These are phyloP conservation scores for Brachypteracias leptosomus DNA, from an alignment of 2,113 vertebrate genomes.

Conservation along the genomic window DNA sequence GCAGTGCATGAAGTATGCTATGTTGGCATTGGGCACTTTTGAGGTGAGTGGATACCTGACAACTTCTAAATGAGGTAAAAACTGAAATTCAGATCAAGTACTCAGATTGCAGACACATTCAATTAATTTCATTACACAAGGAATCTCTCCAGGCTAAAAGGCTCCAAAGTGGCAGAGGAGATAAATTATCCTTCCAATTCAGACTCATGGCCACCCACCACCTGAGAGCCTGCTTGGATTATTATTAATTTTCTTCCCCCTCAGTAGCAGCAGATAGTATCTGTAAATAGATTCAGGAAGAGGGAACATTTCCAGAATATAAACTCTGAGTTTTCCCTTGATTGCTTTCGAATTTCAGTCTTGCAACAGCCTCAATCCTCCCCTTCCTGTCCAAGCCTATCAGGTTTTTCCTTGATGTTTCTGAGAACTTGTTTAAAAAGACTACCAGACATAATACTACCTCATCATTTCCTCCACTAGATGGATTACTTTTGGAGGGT, in stretches of 20 bases:
- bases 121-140: slow-evolving; percentile 63
- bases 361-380: background rate
- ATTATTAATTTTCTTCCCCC: background rate
- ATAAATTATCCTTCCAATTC: slow-evolving; percentile 65
- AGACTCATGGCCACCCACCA: slow-evolving; percentile 21
- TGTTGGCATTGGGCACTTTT: background rate
- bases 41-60: background rate
- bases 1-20: accelerated
- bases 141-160: slow-evolving; percentile 40
- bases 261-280: background rate
- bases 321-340: background rate
- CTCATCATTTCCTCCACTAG: slow-evolving; percentile 42
- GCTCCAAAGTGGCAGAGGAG: slow-evolving; percentile 42
- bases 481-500: slow-evolving; percentile 9
- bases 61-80: background rate
- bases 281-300: slow-evolving; percentile 41
- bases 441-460: background rate
- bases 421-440: slow-evolving; percentile 47
- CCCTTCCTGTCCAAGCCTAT: background rate
- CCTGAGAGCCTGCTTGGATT: slow-evolving; percentile 33
- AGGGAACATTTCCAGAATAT: slow-evolving; percentile 12
- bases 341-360: slow-evolving; percentile 28
- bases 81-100: slow-evolving; percentile 38
- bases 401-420: background rate
- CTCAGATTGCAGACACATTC: slow-evolving; percentile 12